A percentile compares a stretch with the other conserved stretches of the same genome.
These are phyloP conservation scores for Malacosoma neustria DNA, from an alignment of 2,888 invertebrate genomes.

Conservation along the genomic window DNA sequence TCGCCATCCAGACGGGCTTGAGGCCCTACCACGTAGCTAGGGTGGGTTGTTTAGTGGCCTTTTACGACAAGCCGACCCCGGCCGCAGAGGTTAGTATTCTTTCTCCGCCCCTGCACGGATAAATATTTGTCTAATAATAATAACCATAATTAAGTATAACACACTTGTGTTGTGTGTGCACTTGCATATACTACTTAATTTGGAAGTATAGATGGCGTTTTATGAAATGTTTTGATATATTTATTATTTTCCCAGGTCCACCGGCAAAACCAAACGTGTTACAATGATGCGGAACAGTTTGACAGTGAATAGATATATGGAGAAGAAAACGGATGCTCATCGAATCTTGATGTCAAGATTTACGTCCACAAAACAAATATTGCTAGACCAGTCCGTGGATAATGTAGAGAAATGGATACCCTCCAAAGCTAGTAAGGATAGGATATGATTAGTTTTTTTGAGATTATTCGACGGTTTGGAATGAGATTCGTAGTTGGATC, in stretches of 20 bases:
- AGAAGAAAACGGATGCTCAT: conserved; percentile 28
- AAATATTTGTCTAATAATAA: too few species aligned
- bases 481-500: not conserved
- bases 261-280: conserved; percentile 41
- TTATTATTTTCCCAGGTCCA: conserved; percentile 29
- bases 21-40: too few species aligned
- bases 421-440: conserved; percentile 31
- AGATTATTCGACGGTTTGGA: not conserved
- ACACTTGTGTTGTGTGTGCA: too few species aligned
- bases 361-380: conserved; percentile 58
- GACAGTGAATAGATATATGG: conserved; percentile 20
- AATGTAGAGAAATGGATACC: conserved; percentile 28
- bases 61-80: too few species aligned
- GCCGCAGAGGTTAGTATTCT: too few species aligned
- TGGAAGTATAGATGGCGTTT: too few species aligned
- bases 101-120: too few species aligned
- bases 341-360: conserved; percentile 36
- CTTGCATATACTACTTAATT: too few species aligned
- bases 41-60: too few species aligned
- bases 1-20: too few species aligned
- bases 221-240: not conserved
- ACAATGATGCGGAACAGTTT: conserved; percentile 32
- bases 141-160: too few species aligned
- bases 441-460: not conserved
- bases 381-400: conserved; percentile 19